A percentile compares a stretch with the other conserved stretches of the same genome.
Evolutionary conservation across 1,140 invertebrate species (phyloP).

Genomic region (Drosophila arizonae): DNA sequence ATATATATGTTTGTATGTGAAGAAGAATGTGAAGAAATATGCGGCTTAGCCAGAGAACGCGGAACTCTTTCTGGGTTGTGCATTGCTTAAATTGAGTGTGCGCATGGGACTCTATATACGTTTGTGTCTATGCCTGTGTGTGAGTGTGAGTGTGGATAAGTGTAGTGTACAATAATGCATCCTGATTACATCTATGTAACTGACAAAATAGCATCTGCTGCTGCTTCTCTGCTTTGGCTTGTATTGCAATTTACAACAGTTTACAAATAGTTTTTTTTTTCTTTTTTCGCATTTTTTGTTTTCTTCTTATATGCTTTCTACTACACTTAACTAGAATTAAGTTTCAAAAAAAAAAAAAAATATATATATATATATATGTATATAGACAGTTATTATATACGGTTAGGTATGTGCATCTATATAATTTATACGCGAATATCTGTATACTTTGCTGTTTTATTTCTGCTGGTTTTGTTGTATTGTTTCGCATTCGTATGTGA

Average conservation of each 20-base stretch:
- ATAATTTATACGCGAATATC: slow-evolving; percentile 17
- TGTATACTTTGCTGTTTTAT: slow-evolving; percentile 17
- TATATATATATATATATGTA: slow-evolving; percentile 19
- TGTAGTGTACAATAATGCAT: slow-evolving; percentile 10
- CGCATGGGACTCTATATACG: slow-evolving; percentile 49
- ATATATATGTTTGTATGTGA: background rate
- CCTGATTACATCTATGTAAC: background rate
- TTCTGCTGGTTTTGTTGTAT: background rate
- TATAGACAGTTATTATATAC: slow-evolving; percentile 20
- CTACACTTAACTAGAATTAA: slow-evolving; percentile 35
- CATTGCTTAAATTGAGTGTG: slow-evolving; percentile 54
- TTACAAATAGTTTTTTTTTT: slow-evolving; percentile 3
- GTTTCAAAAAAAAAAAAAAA: slow-evolving; percentile 39
- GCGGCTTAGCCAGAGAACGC: slow-evolving; percentile 18
- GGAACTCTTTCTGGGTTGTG: slow-evolving; percentile 52
- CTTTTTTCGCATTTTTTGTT: background rate
- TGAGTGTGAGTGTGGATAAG: slow-evolving; percentile 16
- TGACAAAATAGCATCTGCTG: slow-evolving; percentile 25
- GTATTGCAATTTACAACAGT: slow-evolving; percentile 32
- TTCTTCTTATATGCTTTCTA: slow-evolving; percentile 9
- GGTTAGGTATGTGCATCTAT: slow-evolving; percentile 33
- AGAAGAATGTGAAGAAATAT: background rate
- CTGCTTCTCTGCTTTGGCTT: slow-evolving; percentile 37
- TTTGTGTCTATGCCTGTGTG: slow-evolving; percentile 29
- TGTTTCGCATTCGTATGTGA: slow-evolving; percentile 13